These are phyloP conservation scores for Holacanthella duospinosa DNA, from an alignment of 2,888 invertebrate species.

Conservation along the genomic window DNA sequence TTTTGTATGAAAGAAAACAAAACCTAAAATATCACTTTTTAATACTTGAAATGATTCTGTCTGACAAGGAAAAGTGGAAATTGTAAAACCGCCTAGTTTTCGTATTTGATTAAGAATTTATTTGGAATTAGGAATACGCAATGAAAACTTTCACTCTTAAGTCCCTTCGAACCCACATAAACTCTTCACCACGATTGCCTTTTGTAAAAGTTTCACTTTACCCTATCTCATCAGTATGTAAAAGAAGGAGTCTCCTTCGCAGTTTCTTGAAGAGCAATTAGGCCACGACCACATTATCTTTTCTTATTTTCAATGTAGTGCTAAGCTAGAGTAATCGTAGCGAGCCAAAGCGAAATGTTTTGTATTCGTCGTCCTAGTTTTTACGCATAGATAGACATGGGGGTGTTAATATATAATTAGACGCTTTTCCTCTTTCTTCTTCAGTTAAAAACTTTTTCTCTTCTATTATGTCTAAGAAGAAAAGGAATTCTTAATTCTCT, in stretches of 20 bases:
- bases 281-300: neutral
- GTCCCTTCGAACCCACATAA: too few species aligned
- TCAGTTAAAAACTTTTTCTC: neutral
- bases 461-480: neutral
- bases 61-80: too few species aligned
- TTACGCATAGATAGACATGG: neutral
- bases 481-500: constrained; percentile 1
- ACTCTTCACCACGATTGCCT: too few species aligned
- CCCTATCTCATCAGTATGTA: neutral
- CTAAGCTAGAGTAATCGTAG: neutral
- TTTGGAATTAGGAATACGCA: too few species aligned
- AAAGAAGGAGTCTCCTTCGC: neutral
- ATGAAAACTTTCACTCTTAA: too few species aligned
- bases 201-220: too few species aligned
- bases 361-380: constrained; percentile 1
- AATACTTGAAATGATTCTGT: too few species aligned
- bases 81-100: too few species aligned
- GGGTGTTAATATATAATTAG: constrained; percentile 3
- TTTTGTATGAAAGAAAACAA: too few species aligned
- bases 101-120: too few species aligned
- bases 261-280: neutral
- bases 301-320: neutral
- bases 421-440: neutral
- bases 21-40: too few species aligned
- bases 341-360: neutral